Conservation (phyloP, 2,888 invertebrate genomes). For the Drosophila flavopinicola region DNA sequence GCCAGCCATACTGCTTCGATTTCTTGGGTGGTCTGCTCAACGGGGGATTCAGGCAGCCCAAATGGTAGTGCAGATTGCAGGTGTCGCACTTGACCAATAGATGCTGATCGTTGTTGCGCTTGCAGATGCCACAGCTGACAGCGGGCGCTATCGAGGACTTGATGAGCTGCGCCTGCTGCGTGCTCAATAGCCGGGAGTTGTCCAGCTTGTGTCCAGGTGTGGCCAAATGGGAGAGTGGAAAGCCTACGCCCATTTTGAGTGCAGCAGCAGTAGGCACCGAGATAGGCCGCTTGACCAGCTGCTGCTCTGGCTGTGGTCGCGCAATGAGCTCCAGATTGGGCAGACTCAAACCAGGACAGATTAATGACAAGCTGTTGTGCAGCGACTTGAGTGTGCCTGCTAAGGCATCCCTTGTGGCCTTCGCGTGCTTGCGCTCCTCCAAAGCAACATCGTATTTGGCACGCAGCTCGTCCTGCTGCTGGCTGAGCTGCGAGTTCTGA, state of each 20-base stretch:
- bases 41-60: conserved; percentile 97
- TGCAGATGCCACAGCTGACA: conserved; percentile 93
- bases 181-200: conserved; percentile 86
- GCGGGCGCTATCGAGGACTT: conserved; percentile 54
- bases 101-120: conserved; percentile 95
- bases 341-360: conserved; percentile 87
- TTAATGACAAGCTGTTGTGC: conserved; percentile 42
- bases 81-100: conserved; percentile 97
- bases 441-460: conserved; percentile 91
- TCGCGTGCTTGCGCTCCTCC: conserved; percentile 88
- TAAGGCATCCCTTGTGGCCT: conserved; percentile 85
- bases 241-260: conserved; percentile 94
- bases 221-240: conserved; percentile 89
- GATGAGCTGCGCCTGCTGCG: conserved; percentile 69
- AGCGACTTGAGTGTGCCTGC: conserved; percentile 29
- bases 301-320: conserved; percentile 81
- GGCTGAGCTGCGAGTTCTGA: conserved; percentile 89
- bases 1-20: conserved; percentile 98
- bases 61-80: conserved; percentile 95
- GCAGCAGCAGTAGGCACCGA: conserved; percentile 93
- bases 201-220: conserved; percentile 88
- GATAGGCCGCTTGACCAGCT: conserved; percentile 86
- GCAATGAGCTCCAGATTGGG: conserved; percentile 87
- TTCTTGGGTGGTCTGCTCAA: conserved; percentile 97
- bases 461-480: conserved; percentile 91